A percentile compares a stretch with the other conserved stretches of the same genome.
Evolutionary conservation across 2,113 vertebrate genomes (phyloP).

Genomic region (Columba janthina): DNA sequence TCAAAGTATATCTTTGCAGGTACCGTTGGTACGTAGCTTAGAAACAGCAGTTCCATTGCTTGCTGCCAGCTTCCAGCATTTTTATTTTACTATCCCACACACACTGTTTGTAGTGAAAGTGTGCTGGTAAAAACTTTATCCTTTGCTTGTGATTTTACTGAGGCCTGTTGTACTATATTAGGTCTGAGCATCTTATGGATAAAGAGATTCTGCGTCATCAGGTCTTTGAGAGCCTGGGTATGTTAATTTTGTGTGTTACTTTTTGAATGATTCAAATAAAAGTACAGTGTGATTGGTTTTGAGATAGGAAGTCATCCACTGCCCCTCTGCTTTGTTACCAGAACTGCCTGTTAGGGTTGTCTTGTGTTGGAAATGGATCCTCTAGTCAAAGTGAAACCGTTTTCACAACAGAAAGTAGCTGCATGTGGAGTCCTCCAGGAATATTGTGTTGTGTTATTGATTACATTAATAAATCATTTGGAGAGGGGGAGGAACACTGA

Average conservation of each 20-base stretch:
- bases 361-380: not conserved
- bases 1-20: not conserved
- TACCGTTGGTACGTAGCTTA: not conserved
- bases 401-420: not conserved
- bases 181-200: not conserved
- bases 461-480: slow-evolving; percentile 7
- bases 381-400: not conserved
- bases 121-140: not conserved
- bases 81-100: not conserved
- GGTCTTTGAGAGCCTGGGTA: not conserved
- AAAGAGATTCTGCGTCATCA: not conserved
- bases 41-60: not conserved
- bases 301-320: not conserved
- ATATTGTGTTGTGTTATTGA: not conserved
- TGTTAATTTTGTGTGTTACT: not conserved
- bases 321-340: not conserved
- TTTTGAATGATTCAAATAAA: not conserved
- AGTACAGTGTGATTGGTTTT: not conserved
- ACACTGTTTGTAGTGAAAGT: not conserved
- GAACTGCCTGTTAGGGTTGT: not conserved
- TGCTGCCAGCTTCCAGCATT: not conserved
- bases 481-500: not conserved
- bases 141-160: not conserved
- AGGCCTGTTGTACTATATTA: not conserved
- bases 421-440: not conserved